phyloP scores from a whole-genome alignment of 2,113 vertebrate species.

The Hippocampus guttulatus region DNA sequence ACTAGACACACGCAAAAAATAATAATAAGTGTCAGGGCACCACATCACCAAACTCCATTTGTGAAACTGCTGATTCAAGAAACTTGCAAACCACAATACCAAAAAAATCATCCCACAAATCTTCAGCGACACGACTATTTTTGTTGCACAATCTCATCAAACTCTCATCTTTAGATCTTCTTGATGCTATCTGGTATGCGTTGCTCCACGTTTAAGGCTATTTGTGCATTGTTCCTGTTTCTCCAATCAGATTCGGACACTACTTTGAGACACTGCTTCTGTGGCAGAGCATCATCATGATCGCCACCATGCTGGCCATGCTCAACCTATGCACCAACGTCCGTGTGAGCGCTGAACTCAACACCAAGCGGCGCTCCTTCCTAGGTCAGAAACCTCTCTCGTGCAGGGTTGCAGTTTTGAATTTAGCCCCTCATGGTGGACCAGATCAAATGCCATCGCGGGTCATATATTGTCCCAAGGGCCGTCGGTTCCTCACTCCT shows the following conservation, averaged over 20 bases:
- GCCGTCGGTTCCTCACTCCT: not conserved
- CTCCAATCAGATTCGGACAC: conserved; percentile 79
- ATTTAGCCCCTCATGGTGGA: not conserved
- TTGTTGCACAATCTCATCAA: not conserved
- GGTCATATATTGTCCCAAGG: not conserved
- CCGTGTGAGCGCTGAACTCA: conserved; percentile 81
- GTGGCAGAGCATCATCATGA: conserved; percentile 96
- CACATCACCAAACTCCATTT: too few relatives aligned
- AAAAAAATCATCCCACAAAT: not conserved
- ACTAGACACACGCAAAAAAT: too few relatives aligned
- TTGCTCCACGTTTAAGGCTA: not conserved
- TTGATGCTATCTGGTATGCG: not conserved
- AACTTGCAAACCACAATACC: too few relatives aligned
- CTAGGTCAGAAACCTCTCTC: conserved; percentile 76
- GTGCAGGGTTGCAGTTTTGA: not conserved
- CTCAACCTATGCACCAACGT: conserved; percentile 89
- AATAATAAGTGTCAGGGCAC: too few relatives aligned
- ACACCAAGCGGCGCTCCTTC: conserved; percentile 82
- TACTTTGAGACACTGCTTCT: conserved; percentile 87
- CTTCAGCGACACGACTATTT: not conserved
- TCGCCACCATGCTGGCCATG: conserved; percentile 91
- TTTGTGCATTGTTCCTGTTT: not conserved
- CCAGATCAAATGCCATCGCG: not conserved
- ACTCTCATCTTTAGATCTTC: not conserved
- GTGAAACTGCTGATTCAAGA: too few relatives aligned